These are phyloP conservation scores for Ardeotis arabs DNA, from an alignment of 2,113 vertebrate species.

Conservation along the genomic window DNA sequence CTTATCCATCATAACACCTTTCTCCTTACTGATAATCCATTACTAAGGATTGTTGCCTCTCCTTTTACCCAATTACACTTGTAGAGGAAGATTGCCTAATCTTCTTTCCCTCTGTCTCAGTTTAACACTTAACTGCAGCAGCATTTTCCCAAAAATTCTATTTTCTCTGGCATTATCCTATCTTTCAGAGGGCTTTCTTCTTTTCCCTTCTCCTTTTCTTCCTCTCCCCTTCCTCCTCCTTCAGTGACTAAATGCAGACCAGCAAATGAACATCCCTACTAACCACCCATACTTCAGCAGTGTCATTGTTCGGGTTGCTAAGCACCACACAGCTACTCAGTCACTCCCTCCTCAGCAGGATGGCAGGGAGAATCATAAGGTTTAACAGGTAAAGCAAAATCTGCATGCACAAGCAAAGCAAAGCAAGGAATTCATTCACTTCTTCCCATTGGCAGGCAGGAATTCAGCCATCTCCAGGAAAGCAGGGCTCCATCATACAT, in stretches of 20 bases:
- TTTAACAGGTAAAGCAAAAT: neutral
- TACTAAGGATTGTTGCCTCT: neutral
- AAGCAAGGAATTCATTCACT: neutral
- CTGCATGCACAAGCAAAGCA: fast-evolving
- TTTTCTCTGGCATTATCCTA: neutral
- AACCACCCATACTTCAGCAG: neutral
- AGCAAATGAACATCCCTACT: neutral
- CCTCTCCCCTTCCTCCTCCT: neutral
- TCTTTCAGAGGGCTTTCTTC: neutral
- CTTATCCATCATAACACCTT: neutral
- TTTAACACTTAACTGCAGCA: neutral
- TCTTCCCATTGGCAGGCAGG: neutral
- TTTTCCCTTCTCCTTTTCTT: neutral
- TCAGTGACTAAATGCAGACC: neutral
- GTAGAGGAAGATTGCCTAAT: neutral
- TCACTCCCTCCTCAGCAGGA: neutral
- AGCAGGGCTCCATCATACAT: neutral
- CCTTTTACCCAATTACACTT: neutral
- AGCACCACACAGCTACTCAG: neutral
- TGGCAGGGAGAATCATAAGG: neutral
- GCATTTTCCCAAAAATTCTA: neutral
- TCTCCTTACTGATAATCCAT: neutral
- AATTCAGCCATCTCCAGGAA: neutral
- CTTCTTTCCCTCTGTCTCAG: neutral
- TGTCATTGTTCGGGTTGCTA: neutral